phyloP scores from a whole-genome alignment of 2,888 invertebrate species.

The Pachydiplax longipennis region DNA sequence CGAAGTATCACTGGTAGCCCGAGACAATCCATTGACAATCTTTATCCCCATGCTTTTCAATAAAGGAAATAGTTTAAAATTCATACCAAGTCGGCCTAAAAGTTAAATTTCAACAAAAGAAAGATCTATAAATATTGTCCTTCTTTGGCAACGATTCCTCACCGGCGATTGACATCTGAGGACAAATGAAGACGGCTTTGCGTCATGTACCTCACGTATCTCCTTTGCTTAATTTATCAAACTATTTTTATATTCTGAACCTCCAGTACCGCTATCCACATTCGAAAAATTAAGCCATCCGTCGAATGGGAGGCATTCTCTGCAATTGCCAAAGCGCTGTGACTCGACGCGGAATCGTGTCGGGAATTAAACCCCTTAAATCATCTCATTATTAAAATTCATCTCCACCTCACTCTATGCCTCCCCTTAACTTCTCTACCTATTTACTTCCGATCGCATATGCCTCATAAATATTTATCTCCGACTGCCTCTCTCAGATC shows the following conservation, averaged over 20 bases:
- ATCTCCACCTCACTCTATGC: not conserved
- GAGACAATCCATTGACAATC: too few relatives aligned
- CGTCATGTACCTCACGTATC: not conserved
- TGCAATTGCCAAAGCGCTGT: not conserved
- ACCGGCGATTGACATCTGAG: not conserved
- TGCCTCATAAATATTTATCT: too few relatives aligned
- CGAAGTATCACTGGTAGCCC: too few relatives aligned
- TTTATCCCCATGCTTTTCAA: too few relatives aligned
- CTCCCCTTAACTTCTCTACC: not conserved
- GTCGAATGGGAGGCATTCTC: not conserved
- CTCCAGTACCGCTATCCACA: not conserved
- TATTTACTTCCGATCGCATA: not conserved
- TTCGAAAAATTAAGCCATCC: conserved; percentile 33
- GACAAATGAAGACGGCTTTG: not conserved
- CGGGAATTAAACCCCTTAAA: conserved; percentile 41
- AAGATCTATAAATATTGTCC: not conserved
- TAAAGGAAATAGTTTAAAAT: too few relatives aligned
- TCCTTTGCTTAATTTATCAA: not conserved
- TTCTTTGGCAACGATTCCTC: not conserved
- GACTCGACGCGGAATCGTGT: conserved; percentile 5
- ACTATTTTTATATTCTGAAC: not conserved
- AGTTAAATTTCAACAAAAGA: too few relatives aligned
- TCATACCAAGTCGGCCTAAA: too few relatives aligned
- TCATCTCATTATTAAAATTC: conserved; percentile 44
- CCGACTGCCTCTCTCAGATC: too few relatives aligned